Evolutionary conservation across 23 tunicate species (phyloP), one percentile per base, ranked within the genome.

Genomic region (Styela clava): DNA sequence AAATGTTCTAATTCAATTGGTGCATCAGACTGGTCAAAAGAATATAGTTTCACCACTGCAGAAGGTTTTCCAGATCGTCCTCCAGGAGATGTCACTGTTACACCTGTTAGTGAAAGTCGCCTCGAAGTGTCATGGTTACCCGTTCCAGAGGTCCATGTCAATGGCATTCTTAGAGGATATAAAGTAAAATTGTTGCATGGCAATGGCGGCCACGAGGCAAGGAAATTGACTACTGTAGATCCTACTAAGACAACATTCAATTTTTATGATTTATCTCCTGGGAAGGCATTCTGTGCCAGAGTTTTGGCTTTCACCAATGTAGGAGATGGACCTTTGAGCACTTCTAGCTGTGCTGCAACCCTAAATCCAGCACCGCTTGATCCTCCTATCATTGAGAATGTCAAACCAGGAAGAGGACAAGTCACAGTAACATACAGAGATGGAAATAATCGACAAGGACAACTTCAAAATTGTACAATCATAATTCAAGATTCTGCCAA

Each of bases 1-100:
- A 36, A 33, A 32, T 72, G 78, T 72, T 31, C 26, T 16, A 72
- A 72, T 34, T 72, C 78, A 32, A 34, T 72, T 16, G 78, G 78
- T 16, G 24, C 26, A 19, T 72, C 78, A 16, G 51, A 18, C 0
- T 34, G 52, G 52, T 31, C 51, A 12, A 72, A 33, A 16, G 26
- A 32, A 72, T 31, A 1, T 34, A 72, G 19, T 32, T 72, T 72
- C 52, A 72, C 44, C 2, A 72, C 78, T 16, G 16, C 16, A 2
- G 78, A 72, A 72, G 78, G 78, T 28, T 32, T 16, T 34, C 78
- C 78, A 0, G 78, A 72, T 16, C 33, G 26, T 1, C 19, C 52
- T 16, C 44, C 78, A 16, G 78, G 22, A 36, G 16, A 25, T 67
- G 51, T 72, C 19, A 32, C 37, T 32, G 18, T n/a, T 0, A 16